phyloP scores from a whole-genome alignment of 1,140 invertebrate species.

The Grapholita molesta region DNA sequence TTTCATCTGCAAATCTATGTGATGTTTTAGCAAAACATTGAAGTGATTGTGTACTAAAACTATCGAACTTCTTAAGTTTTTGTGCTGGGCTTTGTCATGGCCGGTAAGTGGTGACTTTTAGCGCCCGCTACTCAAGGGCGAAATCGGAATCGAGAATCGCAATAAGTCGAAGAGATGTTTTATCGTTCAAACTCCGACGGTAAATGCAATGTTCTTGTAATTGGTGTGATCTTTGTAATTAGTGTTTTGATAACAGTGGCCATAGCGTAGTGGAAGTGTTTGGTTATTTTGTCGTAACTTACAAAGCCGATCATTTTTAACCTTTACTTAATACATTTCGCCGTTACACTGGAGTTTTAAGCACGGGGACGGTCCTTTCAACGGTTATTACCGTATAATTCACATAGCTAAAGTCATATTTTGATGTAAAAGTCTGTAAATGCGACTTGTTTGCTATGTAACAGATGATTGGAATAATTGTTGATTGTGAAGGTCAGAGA shows the following conservation, averaged over 20 bases:
- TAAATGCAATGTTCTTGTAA: conserved; percentile 78
- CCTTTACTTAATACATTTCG: conserved; percentile 55
- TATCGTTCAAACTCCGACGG: conserved; percentile 78
- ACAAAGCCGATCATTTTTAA: conserved; percentile 57
- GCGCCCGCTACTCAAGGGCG: conserved; percentile 78
- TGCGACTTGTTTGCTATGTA: conserved; percentile 56
- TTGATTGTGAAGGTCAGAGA: conserved; percentile 60
- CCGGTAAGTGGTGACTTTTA: conserved; percentile 79
- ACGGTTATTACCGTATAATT: conserved; percentile 42
- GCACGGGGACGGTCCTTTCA: conserved; percentile 59
- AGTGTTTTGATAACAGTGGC: conserved; percentile 69
- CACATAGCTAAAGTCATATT: conserved; percentile 13
- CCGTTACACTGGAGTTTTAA: conserved; percentile 49
- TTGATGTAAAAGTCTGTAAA: conserved; percentile 32
- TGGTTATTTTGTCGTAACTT: conserved; percentile 56
- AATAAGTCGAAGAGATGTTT: conserved; percentile 79
- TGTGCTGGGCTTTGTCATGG: conserved; percentile 79
- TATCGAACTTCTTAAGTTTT: conserved; percentile 76
- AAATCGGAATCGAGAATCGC: conserved; percentile 75
- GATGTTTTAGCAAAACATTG: conserved; percentile 75
- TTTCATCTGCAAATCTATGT: conserved; percentile 75
- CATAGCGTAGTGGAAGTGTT: conserved; percentile 63
- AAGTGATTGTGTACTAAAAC: conserved; percentile 76
- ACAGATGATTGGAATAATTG: conserved; percentile 63
- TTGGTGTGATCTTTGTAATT: conserved; percentile 74